Evolutionary conservation across 1,140 invertebrate species (phyloP).

Genomic region (Cepaea nemoralis): DNA sequence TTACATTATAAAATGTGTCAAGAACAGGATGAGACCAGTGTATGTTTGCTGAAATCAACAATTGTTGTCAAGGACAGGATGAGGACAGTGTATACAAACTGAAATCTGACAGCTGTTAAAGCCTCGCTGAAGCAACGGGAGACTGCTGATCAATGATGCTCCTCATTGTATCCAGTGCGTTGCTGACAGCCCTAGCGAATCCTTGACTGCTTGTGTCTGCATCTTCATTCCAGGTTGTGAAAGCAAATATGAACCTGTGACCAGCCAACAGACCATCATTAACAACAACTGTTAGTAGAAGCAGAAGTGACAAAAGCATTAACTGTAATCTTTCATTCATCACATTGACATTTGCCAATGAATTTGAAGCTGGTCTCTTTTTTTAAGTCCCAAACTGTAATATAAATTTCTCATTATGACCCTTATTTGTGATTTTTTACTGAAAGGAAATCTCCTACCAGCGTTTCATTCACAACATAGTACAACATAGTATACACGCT

Average conservation of each 20-base stretch:
- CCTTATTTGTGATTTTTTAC: neutral
- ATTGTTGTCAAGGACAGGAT: no score
- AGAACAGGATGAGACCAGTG: no score
- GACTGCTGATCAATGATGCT: slow-evolving; percentile 3
- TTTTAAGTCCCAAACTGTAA: no score
- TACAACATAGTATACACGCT: no score
- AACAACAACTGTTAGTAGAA: neutral
- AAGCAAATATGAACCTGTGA: slow-evolving; percentile 64
- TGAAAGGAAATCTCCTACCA: neutral
- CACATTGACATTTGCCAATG: neutral
- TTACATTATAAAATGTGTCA: no score
- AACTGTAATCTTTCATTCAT: neutral
- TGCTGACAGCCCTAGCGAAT: slow-evolving; percentile 12
- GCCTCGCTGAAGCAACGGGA: neutral
- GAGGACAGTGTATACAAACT: no score
- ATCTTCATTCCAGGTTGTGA: slow-evolving; percentile 66
- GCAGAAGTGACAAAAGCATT: slow-evolving; percentile 12
- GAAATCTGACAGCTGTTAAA: no score
- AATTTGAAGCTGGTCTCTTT: no score
- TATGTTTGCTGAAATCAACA: no score
- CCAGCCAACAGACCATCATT: slow-evolving; percentile 42
- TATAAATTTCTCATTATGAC: neutral
- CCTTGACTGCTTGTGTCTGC: slow-evolving; percentile 58
- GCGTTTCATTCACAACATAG: no score
- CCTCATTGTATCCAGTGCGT: slow-evolving; percentile 20